Evolutionary conservation across 2,797 vertebrate genomes (phyloP), one percentile per base, ranked within the genome.

Genomic region (Hozukius guyotensis): DNA sequence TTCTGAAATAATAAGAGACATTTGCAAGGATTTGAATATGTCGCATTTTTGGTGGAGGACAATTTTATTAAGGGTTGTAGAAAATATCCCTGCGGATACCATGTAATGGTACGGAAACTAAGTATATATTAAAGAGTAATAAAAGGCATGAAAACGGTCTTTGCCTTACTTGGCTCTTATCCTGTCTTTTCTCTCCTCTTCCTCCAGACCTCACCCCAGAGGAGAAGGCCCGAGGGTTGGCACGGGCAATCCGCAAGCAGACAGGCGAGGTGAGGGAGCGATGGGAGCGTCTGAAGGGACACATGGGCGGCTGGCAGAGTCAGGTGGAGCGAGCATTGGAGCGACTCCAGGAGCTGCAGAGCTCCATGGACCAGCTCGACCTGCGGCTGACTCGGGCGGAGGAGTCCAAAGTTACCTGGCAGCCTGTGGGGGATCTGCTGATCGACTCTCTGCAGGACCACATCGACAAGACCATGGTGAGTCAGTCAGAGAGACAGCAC

Each of bases 391-490:
- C 96, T 77, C 96, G 92, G 68, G 96, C 96, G 0, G 97, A 99
- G 92, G 97, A 97, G 0, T 93, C 96, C 88, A 95, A 96, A 59
- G 95, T 93, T 2, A 92, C 92, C 67, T 99, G 98, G 98, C 97
- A 98, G 91, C 97, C 97, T 0, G 97, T 98, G 46, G 98, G 97
- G 61, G 98, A 99, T 86, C 92, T 98, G 76, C 96, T 99, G n/a
- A 97, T 99, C 36, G 97, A 99, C 94, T 97, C 97, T 0, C 95
- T 99, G 87, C 97, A 98, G 91, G 98, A 99, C 85, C 97, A 99
- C 92, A 98, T 99, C 49, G 97, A 98, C 6, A 98, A 96, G 92
- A 98, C 97, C 64, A 89, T 86, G 75, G 98, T 99, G 93, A 96
- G 97, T 80, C 56, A 96, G 97, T 78, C 25, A 34, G 22, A 34